Evolutionary conservation across 2,113 vertebrate species (phyloP), one percentile per base, ranked within the genome.

Genomic region (Steatornis caripensis): DNA sequence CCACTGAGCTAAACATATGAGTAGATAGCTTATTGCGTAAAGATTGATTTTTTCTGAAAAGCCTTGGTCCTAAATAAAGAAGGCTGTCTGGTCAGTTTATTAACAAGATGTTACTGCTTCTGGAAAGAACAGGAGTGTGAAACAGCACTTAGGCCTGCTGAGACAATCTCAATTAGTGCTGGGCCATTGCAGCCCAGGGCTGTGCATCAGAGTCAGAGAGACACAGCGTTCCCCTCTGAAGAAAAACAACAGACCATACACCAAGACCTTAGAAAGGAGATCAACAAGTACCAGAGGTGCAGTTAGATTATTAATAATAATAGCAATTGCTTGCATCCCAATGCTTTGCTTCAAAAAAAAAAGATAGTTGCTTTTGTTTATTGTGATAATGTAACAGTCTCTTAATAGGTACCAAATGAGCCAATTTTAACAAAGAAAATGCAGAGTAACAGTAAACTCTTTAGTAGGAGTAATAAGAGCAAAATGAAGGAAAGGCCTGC

Each of bases 21-120:
- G 37, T 19, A 86, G 85, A 58, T 55, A 71, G 51, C 30, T 96
- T 81, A 87, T 58, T 81, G 37, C 71, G 80, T 71, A 74, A 77
- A 88, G 68, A 96, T 54, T 26, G 83, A 48, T 94, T 95, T 96
- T 93, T 55, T 86, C 83, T 81, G 68, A 66, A 93, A 89, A 93
- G 4, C 15, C 37, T 21, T 74, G 39, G 18, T n/a, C 87, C 39
- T 90, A 90, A 93, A 81, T 46, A 90, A 90, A 90, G 79, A 92
- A 79, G 61, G 39, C 43, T 86, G 46, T 48, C 82, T 89, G 58
- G 26, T 88, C 85, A 88, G 82, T 86, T 91, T 88, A 62, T 94
- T 93, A 90, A 30, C 54, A 85, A 29, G 49, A 58, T 64, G 23
- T 48, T 65, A 43, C 46, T 51, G 29, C 55, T 90, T 80, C 70